Evolutionary conservation across 2,888 invertebrate genomes (phyloP), one percentile per base, ranked within the genome.

Genomic region (Drosophila picticornis): DNA sequence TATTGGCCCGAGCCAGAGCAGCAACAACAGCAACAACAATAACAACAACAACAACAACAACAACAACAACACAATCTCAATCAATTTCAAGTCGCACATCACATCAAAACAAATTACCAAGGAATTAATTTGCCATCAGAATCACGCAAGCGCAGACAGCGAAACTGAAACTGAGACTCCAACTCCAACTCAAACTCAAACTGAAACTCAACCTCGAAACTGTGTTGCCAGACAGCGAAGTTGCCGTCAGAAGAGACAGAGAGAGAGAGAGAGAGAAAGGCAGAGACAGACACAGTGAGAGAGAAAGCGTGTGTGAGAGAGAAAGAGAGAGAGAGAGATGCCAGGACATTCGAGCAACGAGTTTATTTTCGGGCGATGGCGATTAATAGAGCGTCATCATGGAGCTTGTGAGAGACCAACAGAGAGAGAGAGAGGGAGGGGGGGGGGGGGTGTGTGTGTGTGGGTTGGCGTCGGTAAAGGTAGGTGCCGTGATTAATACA

Each of bases 21-120:
- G 32, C 31, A 66, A 13, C 62, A 78, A 31, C 61, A 72, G 31
- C 36, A 65, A 19, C 61, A 78, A 27, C 61, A 72, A 50, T 66
- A 60, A 22, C 58, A 61, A 34, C 31, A 65, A 7, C 57, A 77
- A 22, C 62, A 74, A 22, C 56, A 75, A 22, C 68, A 80, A 59
- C 86, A 86, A 69, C 79, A 80, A 71, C 81, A 88, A 81, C 90
- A 84, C 90, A 88, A 90, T 90, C 90, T 88, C 90, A 88, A 88
- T 90, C 90, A 88, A 88, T 90, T 88, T 88, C 83, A 84, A 88
- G 88, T 90, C 83, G 82, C 83, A 88, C 88, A 86, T 84, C 84
- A 87, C 88, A 91, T 91, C 90, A 91, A 89, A 91, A 91, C 90
- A 92, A 91, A 91, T 91, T 91, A 91, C 91, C 81, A 91, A 86